These are phyloP conservation scores for Drosophila subpulchrella DNA, from an alignment of 1,140 invertebrate genomes.

Conservation along the genomic window DNA sequence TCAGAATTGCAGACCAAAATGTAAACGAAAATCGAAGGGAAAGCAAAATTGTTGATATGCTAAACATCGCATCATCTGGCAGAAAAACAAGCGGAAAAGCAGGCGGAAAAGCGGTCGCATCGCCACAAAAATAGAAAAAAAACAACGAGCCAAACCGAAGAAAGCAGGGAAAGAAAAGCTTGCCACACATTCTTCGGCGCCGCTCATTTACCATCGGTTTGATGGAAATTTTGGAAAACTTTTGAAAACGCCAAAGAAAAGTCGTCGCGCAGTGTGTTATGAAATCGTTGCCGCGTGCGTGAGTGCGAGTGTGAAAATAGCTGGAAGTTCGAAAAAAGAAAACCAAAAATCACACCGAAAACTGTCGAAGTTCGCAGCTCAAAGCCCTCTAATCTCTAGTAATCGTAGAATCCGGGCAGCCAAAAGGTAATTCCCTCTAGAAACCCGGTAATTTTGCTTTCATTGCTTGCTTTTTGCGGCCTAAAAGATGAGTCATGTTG, in stretches of 20 bases:
- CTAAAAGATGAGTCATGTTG: slow-evolving; percentile 32
- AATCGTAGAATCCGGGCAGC: background rate
- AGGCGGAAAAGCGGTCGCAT: background rate
- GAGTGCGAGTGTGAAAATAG: slow-evolving; percentile 9
- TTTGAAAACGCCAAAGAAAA: slow-evolving; percentile 14
- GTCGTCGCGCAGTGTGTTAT: slow-evolving; percentile 36
- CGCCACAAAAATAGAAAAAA: slow-evolving; percentile 19
- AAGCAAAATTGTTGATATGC: slow-evolving; percentile 63
- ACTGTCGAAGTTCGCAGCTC: background rate
- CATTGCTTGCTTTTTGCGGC: background rate
- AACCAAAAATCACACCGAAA: background rate
- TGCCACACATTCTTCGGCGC: slow-evolving; percentile 7
- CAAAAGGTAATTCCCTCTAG: background rate
- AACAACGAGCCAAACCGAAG: background rate
- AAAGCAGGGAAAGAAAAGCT: slow-evolving; percentile 6
- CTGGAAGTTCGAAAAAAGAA: slow-evolving; percentile 5
- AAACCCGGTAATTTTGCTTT: background rate
- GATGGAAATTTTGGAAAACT: slow-evolving; percentile 56
- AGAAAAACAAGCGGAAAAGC: slow-evolving; percentile 12
- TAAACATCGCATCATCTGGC: slow-evolving; percentile 22
- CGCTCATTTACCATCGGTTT: background rate
- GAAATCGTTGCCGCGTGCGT: slow-evolving; percentile 42
- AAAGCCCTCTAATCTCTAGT: background rate
- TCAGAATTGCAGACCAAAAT: slow-evolving; percentile 77
- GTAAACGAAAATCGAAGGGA: slow-evolving; percentile 63